phyloP scores from a whole-genome alignment of 2,797 vertebrate genomes.

The Melanotaenia boesemani region DNA sequence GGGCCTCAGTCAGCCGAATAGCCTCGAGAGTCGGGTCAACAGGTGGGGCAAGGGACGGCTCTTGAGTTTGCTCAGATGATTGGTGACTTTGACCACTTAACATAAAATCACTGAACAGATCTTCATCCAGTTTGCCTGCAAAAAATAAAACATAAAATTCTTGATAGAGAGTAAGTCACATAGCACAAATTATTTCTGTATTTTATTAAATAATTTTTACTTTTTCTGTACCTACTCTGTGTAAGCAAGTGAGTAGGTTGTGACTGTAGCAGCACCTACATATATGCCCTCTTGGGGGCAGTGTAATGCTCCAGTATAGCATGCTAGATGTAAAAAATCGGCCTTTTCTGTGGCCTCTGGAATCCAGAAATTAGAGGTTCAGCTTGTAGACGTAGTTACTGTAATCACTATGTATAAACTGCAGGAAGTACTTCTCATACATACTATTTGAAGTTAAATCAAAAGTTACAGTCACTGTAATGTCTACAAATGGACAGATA shows the following conservation, averaged over 20 bases:
- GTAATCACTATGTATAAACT: constrained; percentile 34
- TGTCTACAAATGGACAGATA: constrained; percentile 5
- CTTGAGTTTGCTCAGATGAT: constrained; percentile 4
- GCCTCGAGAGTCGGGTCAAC: constrained; percentile 82
- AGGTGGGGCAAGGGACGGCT: constrained; percentile 62
- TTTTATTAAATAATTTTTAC: background rate
- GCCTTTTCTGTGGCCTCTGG: constrained; percentile 33
- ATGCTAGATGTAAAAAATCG: constrained; percentile 28
- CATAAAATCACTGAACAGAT: constrained; percentile 76
- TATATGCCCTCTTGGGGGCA: constrained; percentile 49
- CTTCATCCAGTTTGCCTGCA: constrained; percentile 83
- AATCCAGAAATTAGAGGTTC: constrained; percentile 60
- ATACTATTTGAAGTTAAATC: constrained; percentile 12
- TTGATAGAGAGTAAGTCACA: background rate
- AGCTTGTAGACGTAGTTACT: constrained; percentile 37
- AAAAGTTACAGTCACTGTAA: constrained; percentile 1
- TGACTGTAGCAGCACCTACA: constrained; percentile 20
- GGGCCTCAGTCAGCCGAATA: constrained; percentile 87
- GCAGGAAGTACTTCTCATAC: constrained; percentile 18
- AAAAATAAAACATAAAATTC: constrained; percentile 16
- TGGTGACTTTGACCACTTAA: constrained; percentile 41
- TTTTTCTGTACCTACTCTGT: background rate
- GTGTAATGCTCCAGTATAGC: constrained; percentile 26
- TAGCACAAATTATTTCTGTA: background rate
- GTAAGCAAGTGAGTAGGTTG: background rate